A percentile compares a stretch with the other conserved stretches of the same genome.
Conservation (phyloP, 2,888 invertebrate species). For the Ctenicera cuprea region DNA sequence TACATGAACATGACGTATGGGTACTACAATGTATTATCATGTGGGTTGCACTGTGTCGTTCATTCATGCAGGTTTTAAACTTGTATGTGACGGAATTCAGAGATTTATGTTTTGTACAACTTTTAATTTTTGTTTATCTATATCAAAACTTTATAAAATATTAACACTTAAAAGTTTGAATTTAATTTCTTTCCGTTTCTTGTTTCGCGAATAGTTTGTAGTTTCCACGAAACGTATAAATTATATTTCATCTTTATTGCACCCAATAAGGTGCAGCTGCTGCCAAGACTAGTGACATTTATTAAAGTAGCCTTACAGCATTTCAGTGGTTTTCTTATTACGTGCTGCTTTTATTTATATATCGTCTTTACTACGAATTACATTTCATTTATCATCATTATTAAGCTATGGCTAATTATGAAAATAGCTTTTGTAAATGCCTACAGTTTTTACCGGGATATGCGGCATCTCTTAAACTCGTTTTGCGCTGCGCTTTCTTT, state of each 20-base stretch:
- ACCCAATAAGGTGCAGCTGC: slow-evolving; percentile 58
- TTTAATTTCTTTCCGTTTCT: neutral
- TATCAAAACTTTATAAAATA: neutral
- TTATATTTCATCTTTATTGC: slow-evolving; percentile 59
- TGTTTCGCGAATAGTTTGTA: slow-evolving; percentile 17
- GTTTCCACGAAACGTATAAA: slow-evolving; percentile 53
- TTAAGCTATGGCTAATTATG: slow-evolving; percentile 21
- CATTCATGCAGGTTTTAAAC: slow-evolving; percentile 4
- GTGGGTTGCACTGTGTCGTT: slow-evolving; percentile 1
- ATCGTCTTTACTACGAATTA: slow-evolving; percentile 33
- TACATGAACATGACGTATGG: neutral
- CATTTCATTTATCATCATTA: slow-evolving; percentile 36
- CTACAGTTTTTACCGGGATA: neutral
- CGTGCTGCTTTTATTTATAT: slow-evolving; percentile 38
- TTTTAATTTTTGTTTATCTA: neutral
- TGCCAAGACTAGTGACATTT: slow-evolving; percentile 57
- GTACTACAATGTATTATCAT: slow-evolving; percentile 9
- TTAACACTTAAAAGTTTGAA: too few relatives aligned
- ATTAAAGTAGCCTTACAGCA: slow-evolving; percentile 55
- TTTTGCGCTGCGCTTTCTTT: too few relatives aligned
- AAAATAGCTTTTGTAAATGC: slow-evolving; percentile 8
- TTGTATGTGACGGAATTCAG: neutral
- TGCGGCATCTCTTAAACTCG: neutral
- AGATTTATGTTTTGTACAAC: neutral
- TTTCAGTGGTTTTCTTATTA: slow-evolving; percentile 51